Percentiles rank a stretch among this genome's conserved stretches.
Evolutionary conservation across 2,888 invertebrate species (phyloP).

Genomic region (Harpagoxenus sublaevis): DNA sequence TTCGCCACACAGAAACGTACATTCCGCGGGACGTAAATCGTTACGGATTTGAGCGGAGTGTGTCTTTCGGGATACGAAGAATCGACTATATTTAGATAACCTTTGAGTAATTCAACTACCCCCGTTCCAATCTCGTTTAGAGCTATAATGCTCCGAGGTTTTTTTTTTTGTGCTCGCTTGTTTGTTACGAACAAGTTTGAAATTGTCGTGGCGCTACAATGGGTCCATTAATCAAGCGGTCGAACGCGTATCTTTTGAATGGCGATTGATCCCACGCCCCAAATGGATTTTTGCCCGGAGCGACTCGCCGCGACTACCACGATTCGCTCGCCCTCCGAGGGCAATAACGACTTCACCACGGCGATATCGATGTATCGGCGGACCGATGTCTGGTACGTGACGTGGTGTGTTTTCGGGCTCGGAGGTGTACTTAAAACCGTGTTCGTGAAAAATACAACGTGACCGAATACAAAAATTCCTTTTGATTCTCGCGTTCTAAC

Average conservation of each 20-base stretch:
- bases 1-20: neutral
- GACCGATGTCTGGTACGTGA: neutral
- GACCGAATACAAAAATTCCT: neutral
- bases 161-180: slow-evolving; percentile 16
- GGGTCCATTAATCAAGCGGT: slow-evolving; percentile 66
- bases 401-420: neutral
- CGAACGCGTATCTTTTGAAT: slow-evolving; percentile 65
- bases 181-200: slow-evolving; percentile 43
- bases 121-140: neutral
- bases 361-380: slow-evolving; percentile 61
- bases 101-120: neutral
- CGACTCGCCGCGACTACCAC: slow-evolving; percentile 30
- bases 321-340: slow-evolving; percentile 26
- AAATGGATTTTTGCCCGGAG: slow-evolving; percentile 67
- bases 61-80: neutral
- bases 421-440: neutral
- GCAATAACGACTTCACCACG: slow-evolving; percentile 59
- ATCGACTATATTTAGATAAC: neutral
- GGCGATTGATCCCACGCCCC: slow-evolving; percentile 61
- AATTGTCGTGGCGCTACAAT: slow-evolving; percentile 37
- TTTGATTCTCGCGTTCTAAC: neutral
- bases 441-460: neutral
- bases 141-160: neutral
- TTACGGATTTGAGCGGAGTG: neutral
- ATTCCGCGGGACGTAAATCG: neutral